Conservation (phyloP, 2,888 invertebrate genomes). For the Petrophora chlorosata region DNA sequence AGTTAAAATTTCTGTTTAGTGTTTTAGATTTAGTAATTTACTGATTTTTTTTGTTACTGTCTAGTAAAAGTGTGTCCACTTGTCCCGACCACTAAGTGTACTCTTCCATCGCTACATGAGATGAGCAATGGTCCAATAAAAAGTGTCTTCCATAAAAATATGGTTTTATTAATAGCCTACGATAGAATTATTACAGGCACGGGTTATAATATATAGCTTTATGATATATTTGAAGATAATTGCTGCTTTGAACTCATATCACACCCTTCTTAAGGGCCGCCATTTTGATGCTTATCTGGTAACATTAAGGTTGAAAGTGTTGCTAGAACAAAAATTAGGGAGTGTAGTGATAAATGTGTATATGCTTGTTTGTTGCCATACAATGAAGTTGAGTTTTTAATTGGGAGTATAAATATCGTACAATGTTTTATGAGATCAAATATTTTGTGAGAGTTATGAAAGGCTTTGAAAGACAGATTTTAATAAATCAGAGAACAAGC, state of each 20-base stretch:
- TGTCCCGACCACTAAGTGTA: slow-evolving; percentile 9
- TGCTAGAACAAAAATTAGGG: slow-evolving; percentile 19
- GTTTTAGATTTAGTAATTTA: too few relatives aligned
- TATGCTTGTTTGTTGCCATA: slow-evolving; percentile 39
- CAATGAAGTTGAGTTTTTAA: slow-evolving; percentile 38
- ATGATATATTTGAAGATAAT: slow-evolving; percentile 43
- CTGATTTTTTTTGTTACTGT: too few relatives aligned
- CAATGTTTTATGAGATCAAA: slow-evolving; percentile 11
- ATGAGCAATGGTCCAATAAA: slow-evolving; percentile 59
- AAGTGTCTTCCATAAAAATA: slow-evolving; percentile 58
- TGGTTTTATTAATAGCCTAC: slow-evolving; percentile 56
- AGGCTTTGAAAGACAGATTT: not conserved
- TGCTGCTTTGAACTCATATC: slow-evolving; percentile 21
- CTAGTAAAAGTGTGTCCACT: not conserved
- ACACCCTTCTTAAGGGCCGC: not conserved
- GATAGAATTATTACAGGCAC: slow-evolving; percentile 54
- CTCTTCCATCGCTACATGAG: slow-evolving; percentile 17
- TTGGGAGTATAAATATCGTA: slow-evolving; percentile 32
- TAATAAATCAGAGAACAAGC: too few relatives aligned
- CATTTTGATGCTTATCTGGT: slow-evolving; percentile 11
- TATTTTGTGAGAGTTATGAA: slow-evolving; percentile 5
- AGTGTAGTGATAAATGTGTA: slow-evolving; percentile 40
- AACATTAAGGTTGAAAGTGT: slow-evolving; percentile 15
- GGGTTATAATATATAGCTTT: slow-evolving; percentile 46
- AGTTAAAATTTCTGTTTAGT: too few relatives aligned